Evolutionary conservation across 1,140 invertebrate genomes (phyloP), one percentile per base, ranked within the genome.

Genomic region (Ceratina australensis): DNA sequence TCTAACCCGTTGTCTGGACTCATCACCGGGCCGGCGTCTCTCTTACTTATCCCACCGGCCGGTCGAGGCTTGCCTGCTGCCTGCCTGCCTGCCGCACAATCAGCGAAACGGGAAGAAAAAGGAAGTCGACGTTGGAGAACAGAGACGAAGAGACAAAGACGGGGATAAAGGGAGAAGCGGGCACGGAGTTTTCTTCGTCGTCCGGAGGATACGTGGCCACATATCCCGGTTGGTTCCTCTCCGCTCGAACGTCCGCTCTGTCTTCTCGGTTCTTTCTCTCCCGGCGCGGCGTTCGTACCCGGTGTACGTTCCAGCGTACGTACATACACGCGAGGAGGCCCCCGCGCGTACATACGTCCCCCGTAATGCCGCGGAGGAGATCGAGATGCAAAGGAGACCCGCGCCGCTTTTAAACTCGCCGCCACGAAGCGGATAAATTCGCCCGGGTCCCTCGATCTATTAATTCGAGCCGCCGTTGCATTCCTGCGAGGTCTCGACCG

Each of bases 401-500:
- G 89, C 87, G 85, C 82, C 74, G 88, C 89, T 89, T 90, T 90
- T 87, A 90, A 91, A 87, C 88, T 91, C 84, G 89, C 90, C 90
- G 90, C 88, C 88, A 85, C 88, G 86, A 88, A 89, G 90, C 90
- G 88, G 87, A 90, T 91, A 89, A 91, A 91, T 91, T 90, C 89
- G 89, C 89, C 88, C 89, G 86, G 89, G 87, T 87, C 88, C 87
- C 87, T 85, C 89, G 90, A 91, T 91, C 90, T 91, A 90, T 90
- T 90, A 90, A 91, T 91, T 91, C 90, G 90, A 89, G 84, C 86
- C 88, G 86, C 83, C 83, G 86, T 90, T 86, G 87, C 90, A 89
- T 90, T 90, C 88, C 88, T 87, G 67, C 82, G 82, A 67, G 86
- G 84, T 88, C 87, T 84, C 88, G 87, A 88, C 88, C 86, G 87